Evolutionary conservation across 2,888 invertebrate species (phyloP), one percentile per base, ranked within the genome.

Genomic region (Nomada fabriciana): DNA sequence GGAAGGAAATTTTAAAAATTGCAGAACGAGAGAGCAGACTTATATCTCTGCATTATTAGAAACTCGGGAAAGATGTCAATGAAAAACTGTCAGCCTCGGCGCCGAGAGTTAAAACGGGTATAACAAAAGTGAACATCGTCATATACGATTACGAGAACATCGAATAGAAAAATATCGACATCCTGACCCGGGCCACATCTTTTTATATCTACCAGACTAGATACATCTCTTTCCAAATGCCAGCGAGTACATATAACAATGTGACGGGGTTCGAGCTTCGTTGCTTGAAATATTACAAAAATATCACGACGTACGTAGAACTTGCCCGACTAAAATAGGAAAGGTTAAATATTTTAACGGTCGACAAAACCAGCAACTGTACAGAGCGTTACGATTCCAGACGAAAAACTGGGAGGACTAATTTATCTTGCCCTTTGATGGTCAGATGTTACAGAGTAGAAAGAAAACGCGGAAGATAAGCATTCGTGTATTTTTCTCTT

Each of bases 401-500:
- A 78, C 36, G 36, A 67, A 75, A 11, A 60, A 23, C 11, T 4
- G 20, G 36, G 55, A 18, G n/a, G 2, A 68, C 47, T 78, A 78
- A 68, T 78, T 68, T 61, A 23, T 50, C 29, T 20, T 20, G 61
- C 20, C 20, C 78, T 75, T 75, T 55, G 67, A 75, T 53, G 73
- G 52, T 59, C 59, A 1, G 3, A 20, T 36, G 50, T 7, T 15
- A 18, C 47, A 15, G n/a, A 23, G 50, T 15, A 55, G 20, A 65
- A 65, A 59, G 0, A 23, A 42, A 23, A 55, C 50, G 61, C 9
- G 42, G 25, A 36, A 7, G 36, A 36, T 0, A 36, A 36, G 29
- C 70, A 18, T 25, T 20, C 68, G 5, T 65, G 50, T 72, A 65
- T 77, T 72, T 84, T 59, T 63, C 61, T 59, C 13, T 25, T 71